phyloP scores from a whole-genome alignment of 2,113 vertebrate genomes.

The Zeus faber region DNA sequence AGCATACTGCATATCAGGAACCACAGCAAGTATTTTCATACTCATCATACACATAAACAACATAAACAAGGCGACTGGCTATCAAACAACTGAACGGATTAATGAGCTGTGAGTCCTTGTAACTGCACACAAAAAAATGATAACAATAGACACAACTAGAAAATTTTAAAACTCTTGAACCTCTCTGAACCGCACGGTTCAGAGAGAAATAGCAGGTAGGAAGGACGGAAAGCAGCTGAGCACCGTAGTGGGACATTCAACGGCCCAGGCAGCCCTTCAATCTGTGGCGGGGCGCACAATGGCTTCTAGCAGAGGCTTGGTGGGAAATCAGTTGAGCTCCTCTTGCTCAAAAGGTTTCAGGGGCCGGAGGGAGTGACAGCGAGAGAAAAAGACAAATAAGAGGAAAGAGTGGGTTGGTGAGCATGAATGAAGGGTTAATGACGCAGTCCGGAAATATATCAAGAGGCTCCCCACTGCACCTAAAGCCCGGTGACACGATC shows the following conservation, averaged over 20 bases:
- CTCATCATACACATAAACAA: no score
- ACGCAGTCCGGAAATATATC: slow-evolving; percentile 46
- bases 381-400: slow-evolving; percentile 4
- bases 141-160: neutral
- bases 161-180: neutral
- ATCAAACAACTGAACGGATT: neutral
- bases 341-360: slow-evolving; percentile 56
- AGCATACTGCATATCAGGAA: no score
- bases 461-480: slow-evolving; percentile 29
- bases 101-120: neutral
- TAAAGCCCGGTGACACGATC: slow-evolving; percentile 33
- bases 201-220: neutral
- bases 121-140: neutral
- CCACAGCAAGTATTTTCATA: no score
- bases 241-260: slow-evolving; percentile 33
- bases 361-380: slow-evolving; percentile 11
- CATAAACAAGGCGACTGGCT: no score
- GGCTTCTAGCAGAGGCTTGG: slow-evolving; percentile 47
- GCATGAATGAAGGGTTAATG: slow-evolving; percentile 57
- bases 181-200: neutral
- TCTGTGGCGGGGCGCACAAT: slow-evolving; percentile 40
- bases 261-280: slow-evolving; percentile 36
- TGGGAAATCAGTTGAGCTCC: slow-evolving; percentile 53
- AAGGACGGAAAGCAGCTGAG: slow-evolving; percentile 5
- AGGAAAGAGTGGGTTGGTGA: slow-evolving; percentile 15